Evolutionary conservation across 2,797 vertebrate species (phyloP).

Genomic region (Pseudomugil tenellus): DNA sequence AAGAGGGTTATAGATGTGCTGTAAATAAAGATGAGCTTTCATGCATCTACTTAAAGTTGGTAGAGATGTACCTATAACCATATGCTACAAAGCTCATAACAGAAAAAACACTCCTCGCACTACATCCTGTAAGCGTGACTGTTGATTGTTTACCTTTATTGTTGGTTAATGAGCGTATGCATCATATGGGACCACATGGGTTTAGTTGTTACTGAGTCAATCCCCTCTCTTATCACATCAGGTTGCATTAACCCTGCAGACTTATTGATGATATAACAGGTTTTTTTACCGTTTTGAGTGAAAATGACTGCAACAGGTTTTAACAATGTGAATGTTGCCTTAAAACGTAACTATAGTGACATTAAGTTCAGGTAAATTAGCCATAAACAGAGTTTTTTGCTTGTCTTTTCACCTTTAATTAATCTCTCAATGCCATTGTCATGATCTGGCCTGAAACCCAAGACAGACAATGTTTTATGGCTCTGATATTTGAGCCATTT

Average conservation of each 20-base stretch:
- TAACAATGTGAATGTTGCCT: slow-evolving; percentile 19
- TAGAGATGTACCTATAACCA: not conserved
- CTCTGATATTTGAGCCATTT: not conserved
- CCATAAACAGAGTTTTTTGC: not conserved
- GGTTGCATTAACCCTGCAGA: not conserved
- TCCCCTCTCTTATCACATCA: not conserved
- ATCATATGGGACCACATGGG: slow-evolving; percentile 32
- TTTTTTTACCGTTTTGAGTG: not conserved
- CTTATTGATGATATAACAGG: not conserved
- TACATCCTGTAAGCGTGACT: slow-evolving; percentile 19
- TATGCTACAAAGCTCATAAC: not conserved
- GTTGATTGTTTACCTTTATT: slow-evolving; percentile 22
- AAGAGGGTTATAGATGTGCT: slow-evolving; percentile 9
- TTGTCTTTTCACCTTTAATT: not conserved
- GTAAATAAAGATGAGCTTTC: slow-evolving; percentile 15
- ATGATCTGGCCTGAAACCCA: not conserved
- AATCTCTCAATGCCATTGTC: not conserved
- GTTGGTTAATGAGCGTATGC: slow-evolving; percentile 12
- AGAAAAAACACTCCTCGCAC: slow-evolving; percentile 15
- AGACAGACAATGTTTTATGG: not conserved
- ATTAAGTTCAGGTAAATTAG: slow-evolving; percentile 2
- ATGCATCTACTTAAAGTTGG: not conserved
- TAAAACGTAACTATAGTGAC: slow-evolving; percentile 1
- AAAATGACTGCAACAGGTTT: slow-evolving; percentile 31
- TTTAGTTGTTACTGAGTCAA: not conserved